Percentiles rank a stretch among this genome's conserved stretches.
phyloP scores from a whole-genome alignment of 2,888 invertebrate genomes.

The Hetaerina titia region DNA sequence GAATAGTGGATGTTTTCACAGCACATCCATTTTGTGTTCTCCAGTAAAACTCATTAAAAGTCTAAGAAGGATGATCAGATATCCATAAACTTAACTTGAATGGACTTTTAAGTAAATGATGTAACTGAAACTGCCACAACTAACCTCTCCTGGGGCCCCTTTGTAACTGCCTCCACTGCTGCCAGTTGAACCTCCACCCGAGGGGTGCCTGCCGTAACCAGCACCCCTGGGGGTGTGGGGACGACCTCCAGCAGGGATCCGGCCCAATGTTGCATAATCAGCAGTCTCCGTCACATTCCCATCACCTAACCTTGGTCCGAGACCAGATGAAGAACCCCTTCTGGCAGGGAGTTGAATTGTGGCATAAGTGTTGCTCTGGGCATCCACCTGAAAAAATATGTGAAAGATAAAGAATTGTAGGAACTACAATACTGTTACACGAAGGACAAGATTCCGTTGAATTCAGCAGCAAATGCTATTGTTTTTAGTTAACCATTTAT shows the following conservation, averaged over 20 bases:
- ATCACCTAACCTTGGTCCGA: constrained; percentile 77
- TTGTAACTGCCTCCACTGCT: constrained; percentile 73
- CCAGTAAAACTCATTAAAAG: too few relatives aligned
- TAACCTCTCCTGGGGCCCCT: constrained; percentile 79
- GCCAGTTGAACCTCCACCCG: constrained; percentile 61
- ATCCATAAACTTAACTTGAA: too few relatives aligned
- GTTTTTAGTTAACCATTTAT: too few relatives aligned
- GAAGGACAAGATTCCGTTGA: too few relatives aligned
- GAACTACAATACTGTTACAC: too few relatives aligned
- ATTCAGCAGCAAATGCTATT: too few relatives aligned
- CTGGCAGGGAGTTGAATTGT: constrained; percentile 85
- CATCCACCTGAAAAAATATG: constrained; percentile 79
- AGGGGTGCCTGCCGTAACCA: constrained; percentile 39
- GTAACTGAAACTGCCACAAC: constrained; percentile 70
- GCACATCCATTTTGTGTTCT: too few relatives aligned
- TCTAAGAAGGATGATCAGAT: too few relatives aligned
- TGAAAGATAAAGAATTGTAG: background rate
- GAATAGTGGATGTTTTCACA: too few relatives aligned
- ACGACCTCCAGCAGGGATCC: constrained; percentile 75
- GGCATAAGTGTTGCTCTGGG: constrained; percentile 84
- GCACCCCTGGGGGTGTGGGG: constrained; percentile 69
- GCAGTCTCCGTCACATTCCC: background rate
- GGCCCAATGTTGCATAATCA: constrained; percentile 84
- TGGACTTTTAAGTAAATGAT: too few relatives aligned
- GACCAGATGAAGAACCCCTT: constrained; percentile 77